Percentiles rank a stretch among this genome's conserved stretches.
phyloP scores from a whole-genome alignment of 2,888 invertebrate species.

The Drosophila subsilvestris region DNA sequence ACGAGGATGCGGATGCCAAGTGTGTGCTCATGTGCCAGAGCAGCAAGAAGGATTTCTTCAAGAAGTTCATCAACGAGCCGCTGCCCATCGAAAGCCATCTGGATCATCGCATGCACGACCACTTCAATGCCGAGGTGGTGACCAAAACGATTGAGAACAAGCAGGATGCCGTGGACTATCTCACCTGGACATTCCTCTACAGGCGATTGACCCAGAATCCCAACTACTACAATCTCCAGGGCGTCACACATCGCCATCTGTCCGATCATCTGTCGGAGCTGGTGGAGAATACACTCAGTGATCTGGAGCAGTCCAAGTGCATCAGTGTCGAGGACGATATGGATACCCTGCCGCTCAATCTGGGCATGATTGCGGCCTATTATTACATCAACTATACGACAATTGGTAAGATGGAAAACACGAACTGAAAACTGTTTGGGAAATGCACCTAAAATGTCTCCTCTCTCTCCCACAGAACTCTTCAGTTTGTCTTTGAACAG shows the following conservation, averaged over 20 bases:
- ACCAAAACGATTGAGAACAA: slow-evolving; percentile 99
- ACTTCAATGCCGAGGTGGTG: slow-evolving; percentile 99
- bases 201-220: slow-evolving; percentile 99
- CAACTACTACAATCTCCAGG: slow-evolving; percentile 99
- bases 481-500: slow-evolving; percentile 98
- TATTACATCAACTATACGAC: slow-evolving; percentile 99
- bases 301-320: slow-evolving; percentile 98
- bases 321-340: slow-evolving; percentile 99
- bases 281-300: slow-evolving; percentile 97
- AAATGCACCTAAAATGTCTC: too few species aligned
- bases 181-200: slow-evolving; percentile 99
- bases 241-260: slow-evolving; percentile 97
- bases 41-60: slow-evolving; percentile 99
- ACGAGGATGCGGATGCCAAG: slow-evolving; percentile 95
- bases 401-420: slow-evolving; percentile 87
- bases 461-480: slow-evolving; percentile 88
- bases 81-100: slow-evolving; percentile 98
- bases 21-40: slow-evolving; percentile 98
- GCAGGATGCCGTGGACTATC: slow-evolving; percentile 99
- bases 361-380: slow-evolving; percentile 99
- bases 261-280: slow-evolving; percentile 99
- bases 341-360: slow-evolving; percentile 97
- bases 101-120: slow-evolving; percentile 99
- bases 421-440: too few species aligned
- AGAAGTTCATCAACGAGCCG: slow-evolving; percentile 98